Percentiles rank a stretch among this genome's conserved stretches.
Conservation (phyloP, 2,888 invertebrate genomes). For the Cheilosia pagana region DNA sequence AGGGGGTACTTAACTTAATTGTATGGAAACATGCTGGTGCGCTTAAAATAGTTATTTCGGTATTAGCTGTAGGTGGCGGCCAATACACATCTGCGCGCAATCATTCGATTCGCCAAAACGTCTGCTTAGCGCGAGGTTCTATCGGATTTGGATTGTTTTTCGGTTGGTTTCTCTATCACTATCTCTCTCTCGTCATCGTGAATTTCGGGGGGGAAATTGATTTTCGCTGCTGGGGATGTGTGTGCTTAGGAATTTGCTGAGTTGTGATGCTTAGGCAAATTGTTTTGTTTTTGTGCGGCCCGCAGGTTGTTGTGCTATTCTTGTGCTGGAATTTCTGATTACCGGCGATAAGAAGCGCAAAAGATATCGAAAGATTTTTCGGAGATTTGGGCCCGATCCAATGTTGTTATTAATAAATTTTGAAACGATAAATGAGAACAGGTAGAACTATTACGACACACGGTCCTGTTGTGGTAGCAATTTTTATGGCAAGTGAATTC, state of each 20-base stretch:
- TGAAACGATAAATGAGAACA: not conserved
- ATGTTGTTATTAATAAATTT: slow-evolving; percentile 37
- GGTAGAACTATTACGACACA: too few species aligned
- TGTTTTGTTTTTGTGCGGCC: slow-evolving; percentile 38
- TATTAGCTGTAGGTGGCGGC: not conserved
- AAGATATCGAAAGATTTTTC: slow-evolving; percentile 21
- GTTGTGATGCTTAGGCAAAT: slow-evolving; percentile 49
- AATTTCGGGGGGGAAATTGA: slow-evolving; percentile 30
- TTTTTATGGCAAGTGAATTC: too few species aligned
- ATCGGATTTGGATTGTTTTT: slow-evolving; percentile 14
- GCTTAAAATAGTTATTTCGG: slow-evolving; percentile 36
- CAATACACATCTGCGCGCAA: slow-evolving; percentile 8
- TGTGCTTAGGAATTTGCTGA: slow-evolving; percentile 55
- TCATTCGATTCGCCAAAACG: slow-evolving; percentile 57
- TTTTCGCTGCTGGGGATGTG: slow-evolving; percentile 60
- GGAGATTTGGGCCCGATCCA: slow-evolving; percentile 23
- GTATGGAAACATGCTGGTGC: slow-evolving; percentile 22
- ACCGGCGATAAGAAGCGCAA: slow-evolving; percentile 1
- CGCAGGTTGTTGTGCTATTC: not conserved
- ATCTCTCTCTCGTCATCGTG: not conserved
- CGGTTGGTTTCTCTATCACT: not conserved
- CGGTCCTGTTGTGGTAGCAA: too few species aligned
- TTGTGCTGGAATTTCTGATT: slow-evolving; percentile 15
- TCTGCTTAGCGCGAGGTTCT: slow-evolving; percentile 40
- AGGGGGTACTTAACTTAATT: slow-evolving; percentile 18